These are phyloP conservation scores for Xyrauchen texanus DNA, from an alignment of 2,113 vertebrate genomes.

Conservation along the genomic window DNA sequence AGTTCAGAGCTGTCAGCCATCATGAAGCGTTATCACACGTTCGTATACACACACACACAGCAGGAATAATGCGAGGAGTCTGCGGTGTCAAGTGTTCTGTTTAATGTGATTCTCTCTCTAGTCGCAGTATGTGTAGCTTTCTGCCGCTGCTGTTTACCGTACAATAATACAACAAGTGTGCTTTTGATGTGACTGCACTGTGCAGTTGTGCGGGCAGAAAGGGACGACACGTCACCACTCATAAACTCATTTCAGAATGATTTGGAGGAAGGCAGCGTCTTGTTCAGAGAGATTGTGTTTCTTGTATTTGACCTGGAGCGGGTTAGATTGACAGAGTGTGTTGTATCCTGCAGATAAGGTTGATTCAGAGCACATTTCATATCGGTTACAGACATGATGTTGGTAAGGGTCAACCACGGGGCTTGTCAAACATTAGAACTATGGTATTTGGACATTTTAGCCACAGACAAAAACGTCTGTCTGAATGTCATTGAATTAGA, in stretches of 20 bases:
- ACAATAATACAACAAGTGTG: constrained; percentile 45
- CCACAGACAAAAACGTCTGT: no score
- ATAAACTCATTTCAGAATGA: constrained; percentile 38
- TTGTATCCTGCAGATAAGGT: no score
- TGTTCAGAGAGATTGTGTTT: constrained; percentile 8
- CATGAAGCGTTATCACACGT: constrained; percentile 41
- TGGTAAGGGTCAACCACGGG: no score
- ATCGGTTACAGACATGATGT: no score
- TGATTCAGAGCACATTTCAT: no score
- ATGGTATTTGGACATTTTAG: no score
- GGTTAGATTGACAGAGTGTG: background rate
- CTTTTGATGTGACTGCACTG: constrained; percentile 46
- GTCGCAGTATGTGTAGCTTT: constrained; percentile 25
- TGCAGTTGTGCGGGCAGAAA: background rate
- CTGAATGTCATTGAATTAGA: no score
- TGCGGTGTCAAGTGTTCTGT: constrained; percentile 44
- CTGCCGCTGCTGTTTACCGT: constrained; percentile 49
- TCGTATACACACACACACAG: background rate
- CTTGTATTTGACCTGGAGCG: constrained; percentile 5
- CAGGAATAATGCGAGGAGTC: constrained; percentile 29
- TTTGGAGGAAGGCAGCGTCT: background rate
- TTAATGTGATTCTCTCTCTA: constrained; percentile 42
- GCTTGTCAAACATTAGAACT: no score
- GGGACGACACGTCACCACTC: constrained; percentile 41
- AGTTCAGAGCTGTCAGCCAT: constrained; percentile 47